These are phyloP conservation scores for Eudemis profundana DNA, from an alignment of 2,888 invertebrate genomes.

Conservation along the genomic window DNA sequence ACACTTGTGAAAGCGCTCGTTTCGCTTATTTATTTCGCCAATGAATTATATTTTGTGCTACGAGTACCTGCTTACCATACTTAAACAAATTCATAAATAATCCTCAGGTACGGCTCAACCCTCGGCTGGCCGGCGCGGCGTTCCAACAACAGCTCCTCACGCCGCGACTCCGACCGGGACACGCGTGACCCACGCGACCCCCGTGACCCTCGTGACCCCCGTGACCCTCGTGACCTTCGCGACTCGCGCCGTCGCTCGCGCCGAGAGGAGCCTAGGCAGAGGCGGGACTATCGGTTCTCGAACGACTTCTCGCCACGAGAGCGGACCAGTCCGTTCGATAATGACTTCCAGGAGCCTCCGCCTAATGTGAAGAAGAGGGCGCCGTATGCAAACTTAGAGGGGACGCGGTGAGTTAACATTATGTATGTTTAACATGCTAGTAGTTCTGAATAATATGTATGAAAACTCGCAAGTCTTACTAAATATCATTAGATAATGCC, in stretches of 20 bases:
- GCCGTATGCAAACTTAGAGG: constrained; percentile 74
- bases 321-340: constrained; percentile 85
- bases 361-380: constrained; percentile 67
- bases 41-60: no score
- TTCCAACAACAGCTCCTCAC: constrained; percentile 52
- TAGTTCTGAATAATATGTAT: no score
- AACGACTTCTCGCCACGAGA: constrained; percentile 86
- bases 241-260: constrained; percentile 59
- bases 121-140: constrained; percentile 70
- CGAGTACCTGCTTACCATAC: no score
- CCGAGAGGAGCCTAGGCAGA: constrained; percentile 53
- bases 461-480: no score
- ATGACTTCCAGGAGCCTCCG: constrained; percentile 84
- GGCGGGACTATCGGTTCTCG: constrained; percentile 81
- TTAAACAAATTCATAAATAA: background rate
- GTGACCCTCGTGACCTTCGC: constrained; percentile 52
- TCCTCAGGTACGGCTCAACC: constrained; percentile 73
- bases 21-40: no score
- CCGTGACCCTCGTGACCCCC: constrained; percentile 65
- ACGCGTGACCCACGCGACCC: constrained; percentile 54
- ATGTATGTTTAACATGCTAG: no score
- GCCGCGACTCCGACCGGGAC: constrained; percentile 55
- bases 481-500: no score
- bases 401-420: constrained; percentile 63
- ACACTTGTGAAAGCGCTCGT: no score